Conservation (phyloP, 1,140 invertebrate genomes). For the Bathynomus jamesi region DNA sequence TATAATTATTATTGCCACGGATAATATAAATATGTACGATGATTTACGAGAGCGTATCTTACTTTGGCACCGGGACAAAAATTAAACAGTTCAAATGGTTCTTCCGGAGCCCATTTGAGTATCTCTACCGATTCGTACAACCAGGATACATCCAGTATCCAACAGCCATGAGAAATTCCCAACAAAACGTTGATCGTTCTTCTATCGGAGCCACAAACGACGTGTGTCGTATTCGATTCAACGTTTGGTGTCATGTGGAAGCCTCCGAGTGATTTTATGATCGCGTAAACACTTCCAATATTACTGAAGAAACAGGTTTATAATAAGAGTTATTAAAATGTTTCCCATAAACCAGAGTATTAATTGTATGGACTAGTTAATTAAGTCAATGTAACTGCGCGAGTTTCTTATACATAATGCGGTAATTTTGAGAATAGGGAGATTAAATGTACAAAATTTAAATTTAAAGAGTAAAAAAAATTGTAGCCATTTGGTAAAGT, state of each 20-base stretch:
- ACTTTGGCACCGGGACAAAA: background rate
- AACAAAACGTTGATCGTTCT: background rate
- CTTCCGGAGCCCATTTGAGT: background rate
- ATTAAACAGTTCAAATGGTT: constrained; percentile 1
- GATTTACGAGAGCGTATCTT: too few species aligned
- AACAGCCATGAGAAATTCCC: constrained; percentile 1
- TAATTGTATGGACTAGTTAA: too few species aligned
- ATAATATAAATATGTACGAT: too few species aligned
- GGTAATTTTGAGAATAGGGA: too few species aligned
- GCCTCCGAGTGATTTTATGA: background rate
- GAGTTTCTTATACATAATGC: too few species aligned
- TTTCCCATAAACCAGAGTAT: too few species aligned
- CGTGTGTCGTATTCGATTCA: background rate
- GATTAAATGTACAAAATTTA: too few species aligned
- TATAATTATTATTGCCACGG: too few species aligned
- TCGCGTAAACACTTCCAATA: background rate
- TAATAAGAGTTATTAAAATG: background rate
- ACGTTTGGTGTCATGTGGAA: background rate
- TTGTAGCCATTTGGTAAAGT: too few species aligned
- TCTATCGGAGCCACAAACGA: constrained; percentile 1
- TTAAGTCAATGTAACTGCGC: too few species aligned
- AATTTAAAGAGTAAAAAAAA: too few species aligned
- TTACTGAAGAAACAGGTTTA: background rate
- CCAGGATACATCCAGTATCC: constrained; percentile 2
- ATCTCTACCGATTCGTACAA: background rate